phyloP scores from a whole-genome alignment of 2,888 invertebrate species.

The Amiota minor region DNA sequence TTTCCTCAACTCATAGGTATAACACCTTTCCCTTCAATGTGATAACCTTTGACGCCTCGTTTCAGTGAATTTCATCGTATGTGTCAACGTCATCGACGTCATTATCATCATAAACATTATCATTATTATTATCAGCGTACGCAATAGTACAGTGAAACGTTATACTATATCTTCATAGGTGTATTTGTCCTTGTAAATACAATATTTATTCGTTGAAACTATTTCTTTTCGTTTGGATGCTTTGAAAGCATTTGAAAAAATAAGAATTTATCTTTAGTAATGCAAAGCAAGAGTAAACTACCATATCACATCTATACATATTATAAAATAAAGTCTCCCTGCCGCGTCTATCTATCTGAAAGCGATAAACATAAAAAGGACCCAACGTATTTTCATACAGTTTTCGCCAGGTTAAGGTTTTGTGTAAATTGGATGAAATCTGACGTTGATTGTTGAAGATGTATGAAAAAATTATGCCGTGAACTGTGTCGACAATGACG shows the following conservation, averaged over 20 bases:
- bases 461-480: no score
- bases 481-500: no score
- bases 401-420: no score
- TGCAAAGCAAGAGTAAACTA: no score
- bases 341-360: no score
- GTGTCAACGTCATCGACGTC: not conserved
- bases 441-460: no score
- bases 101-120: not conserved
- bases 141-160: not conserved
- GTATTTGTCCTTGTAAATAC: conserved; percentile 1
- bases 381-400: no score
- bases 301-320: no score
- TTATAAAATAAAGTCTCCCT: no score
- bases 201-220: not conserved
- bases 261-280: not conserved
- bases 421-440: no score
- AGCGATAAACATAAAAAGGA: no score
- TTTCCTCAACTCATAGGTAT: not conserved
- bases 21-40: not conserved
- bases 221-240: not conserved
- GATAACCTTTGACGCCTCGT: conserved; percentile 13
- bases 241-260: not conserved
- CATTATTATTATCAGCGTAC: not conserved
- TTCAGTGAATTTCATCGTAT: conserved; percentile 19
- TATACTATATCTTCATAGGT: not conserved